These are phyloP conservation scores for Ariopsis seemanni DNA, from an alignment of 2,113 vertebrate genomes.

Conservation along the genomic window DNA sequence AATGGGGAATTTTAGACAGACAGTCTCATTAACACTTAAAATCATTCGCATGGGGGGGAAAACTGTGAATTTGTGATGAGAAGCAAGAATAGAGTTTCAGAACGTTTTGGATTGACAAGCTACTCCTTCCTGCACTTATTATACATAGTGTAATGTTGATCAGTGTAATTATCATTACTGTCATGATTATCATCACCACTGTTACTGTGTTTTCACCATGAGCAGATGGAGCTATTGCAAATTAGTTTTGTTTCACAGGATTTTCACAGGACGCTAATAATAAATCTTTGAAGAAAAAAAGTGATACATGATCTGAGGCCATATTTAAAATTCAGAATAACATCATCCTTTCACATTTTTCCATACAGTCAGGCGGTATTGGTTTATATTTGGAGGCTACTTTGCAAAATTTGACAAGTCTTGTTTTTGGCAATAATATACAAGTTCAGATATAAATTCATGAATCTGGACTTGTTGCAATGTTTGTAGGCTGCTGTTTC, in stretches of 20 bases:
- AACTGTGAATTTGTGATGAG: background rate
- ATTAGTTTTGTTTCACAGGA: background rate
- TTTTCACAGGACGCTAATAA: background rate
- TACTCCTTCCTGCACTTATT: background rate
- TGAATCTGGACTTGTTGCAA: no score
- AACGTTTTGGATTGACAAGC: background rate
- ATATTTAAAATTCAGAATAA: background rate
- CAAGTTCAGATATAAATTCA: no score
- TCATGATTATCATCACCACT: background rate
- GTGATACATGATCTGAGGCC: background rate
- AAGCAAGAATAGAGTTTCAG: background rate
- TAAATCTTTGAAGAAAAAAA: background rate
- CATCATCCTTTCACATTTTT: background rate
- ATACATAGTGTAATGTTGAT: background rate
- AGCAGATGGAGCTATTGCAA: conserved; percentile 3
- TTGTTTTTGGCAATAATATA: no score
- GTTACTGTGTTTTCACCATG: background rate
- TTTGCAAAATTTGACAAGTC: no score
- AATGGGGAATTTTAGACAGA: conserved; percentile 80
- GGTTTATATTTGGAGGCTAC: background rate
- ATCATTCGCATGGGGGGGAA: background rate
- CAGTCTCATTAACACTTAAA: conserved; percentile 82
- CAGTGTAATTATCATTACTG: conserved; percentile 17
- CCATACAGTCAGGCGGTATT: no score
- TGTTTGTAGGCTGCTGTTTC: no score